Base-by-base conservation (phyloP, 2,888 invertebrate genomes). In the Eustalomyia histrio region DNA sequence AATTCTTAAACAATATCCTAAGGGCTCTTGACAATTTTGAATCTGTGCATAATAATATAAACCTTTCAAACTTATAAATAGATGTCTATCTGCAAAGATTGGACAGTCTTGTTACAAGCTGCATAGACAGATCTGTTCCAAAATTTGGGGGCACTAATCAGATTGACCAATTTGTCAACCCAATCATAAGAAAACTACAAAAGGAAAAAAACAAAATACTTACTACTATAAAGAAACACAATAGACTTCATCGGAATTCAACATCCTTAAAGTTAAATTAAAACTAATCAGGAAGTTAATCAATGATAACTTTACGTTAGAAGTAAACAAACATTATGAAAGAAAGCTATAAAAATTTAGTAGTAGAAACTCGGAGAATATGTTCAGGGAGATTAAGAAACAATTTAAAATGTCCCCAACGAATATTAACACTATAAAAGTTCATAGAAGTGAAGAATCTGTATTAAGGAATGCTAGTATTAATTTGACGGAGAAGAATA, bases 241-340 rank as follows among this genome's bases (percentile, higher is more conserved):
- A 33, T 16, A 52, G 65, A 65, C 33, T 52, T n/a, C 17, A n/a
- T 6, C 21, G 21, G 24, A 18, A n/a, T n/a, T 24, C 24, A 43
- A 50, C 24, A n/a, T 24, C 5, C 10, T 29, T 4, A 63, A 21
- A 12, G n/a, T 24, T 50, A 18, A 63, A 50, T 29, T 24, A 12
- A 63, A 21, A 29, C 29, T 63, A 12, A 24, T 47, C 9, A 43
- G 7, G n/a, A n/a, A n/a, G n/a, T n/a, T n/a, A n/a, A n/a, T n/a
- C n/a, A n/a, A n/a, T n/a, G n/a, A n/a, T n/a, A 53, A 53, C n/a
- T 53, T 9, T 53, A 52, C 14, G 2, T 12, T 4, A 52, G 10
- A 52, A 52, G 52, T 52, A 17, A 52, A 52, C 16, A 52, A 52
- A 52, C n/a, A n/a, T n/a, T n/a, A n/a, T n/a, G n/a, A n/a, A n/a